These are phyloP conservation scores for Nanorana parkeri DNA, from an alignment of 2,113 vertebrate genomes.

Conservation along the genomic window DNA sequence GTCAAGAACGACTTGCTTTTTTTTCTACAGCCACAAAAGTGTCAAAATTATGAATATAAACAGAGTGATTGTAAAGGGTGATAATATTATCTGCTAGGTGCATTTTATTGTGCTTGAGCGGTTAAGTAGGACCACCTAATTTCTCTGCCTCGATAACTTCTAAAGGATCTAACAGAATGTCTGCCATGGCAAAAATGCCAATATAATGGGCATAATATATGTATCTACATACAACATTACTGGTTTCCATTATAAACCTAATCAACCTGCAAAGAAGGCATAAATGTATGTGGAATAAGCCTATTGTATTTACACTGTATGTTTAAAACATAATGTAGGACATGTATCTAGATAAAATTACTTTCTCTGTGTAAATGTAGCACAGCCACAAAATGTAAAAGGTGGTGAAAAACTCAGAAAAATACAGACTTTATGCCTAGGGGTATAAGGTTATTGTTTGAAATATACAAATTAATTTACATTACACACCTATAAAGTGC, in stretches of 20 bases:
- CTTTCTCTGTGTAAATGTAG: neutral
- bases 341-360: neutral
- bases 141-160: neutral
- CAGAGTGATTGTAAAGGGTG: neutral
- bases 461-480: neutral
- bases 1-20: neutral
- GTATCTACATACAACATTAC: neutral
- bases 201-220: neutral
- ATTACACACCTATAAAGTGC: too few species aligned
- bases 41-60: constrained; percentile 7
- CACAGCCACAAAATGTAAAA: neutral
- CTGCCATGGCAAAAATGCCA: too few species aligned
- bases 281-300: neutral
- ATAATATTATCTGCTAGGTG: neutral
- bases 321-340: neutral
- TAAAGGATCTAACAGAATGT: neutral
- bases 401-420: too few species aligned
- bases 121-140: neutral
- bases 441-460: neutral
- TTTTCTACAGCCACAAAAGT: neutral
- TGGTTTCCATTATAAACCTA: neutral
- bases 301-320: neutral
- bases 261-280: neutral
- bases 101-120: neutral
- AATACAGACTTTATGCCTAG: too few species aligned